phyloP scores from a whole-genome alignment of 1,140 invertebrate species.

The Halesus radiatus region DNA sequence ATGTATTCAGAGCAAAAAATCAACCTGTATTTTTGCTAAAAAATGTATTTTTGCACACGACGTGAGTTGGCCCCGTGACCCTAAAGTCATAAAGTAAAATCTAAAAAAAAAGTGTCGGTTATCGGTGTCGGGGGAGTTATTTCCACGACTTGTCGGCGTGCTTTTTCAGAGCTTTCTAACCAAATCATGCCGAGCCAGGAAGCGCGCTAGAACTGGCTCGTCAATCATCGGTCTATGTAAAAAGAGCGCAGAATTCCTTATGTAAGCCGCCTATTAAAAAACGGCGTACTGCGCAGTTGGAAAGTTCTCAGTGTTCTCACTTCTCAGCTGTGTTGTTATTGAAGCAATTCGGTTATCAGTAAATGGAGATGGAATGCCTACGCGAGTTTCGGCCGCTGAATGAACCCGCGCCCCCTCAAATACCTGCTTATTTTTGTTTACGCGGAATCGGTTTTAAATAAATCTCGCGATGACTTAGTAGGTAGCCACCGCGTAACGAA shows the following conservation, averaged over 20 bases:
- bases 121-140: not conserved
- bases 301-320: not conserved
- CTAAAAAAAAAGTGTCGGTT: not conserved
- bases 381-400: conserved; percentile 20
- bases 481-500: not conserved
- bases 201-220: not conserved
- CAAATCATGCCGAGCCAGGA: not conserved
- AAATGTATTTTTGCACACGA: not conserved
- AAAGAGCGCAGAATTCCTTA: not conserved
- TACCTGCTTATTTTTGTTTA: conserved; percentile 56
- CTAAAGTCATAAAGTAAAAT: not conserved
- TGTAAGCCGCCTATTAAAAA: too few relatives aligned
- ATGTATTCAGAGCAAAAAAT: too few relatives aligned
- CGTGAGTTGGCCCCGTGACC: not conserved
- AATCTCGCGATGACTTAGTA: conserved; percentile 47
- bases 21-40: too few relatives aligned
- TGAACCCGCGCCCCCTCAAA: conserved; percentile 45
- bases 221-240: not conserved
- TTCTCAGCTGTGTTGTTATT: too few relatives aligned
- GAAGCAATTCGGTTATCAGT: not conserved
- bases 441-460: conserved; percentile 45
- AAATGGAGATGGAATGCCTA: not conserved
- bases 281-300: not conserved
- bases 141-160: too few relatives aligned
- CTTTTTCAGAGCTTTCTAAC: too few relatives aligned